Conservation (phyloP, 1,140 invertebrate species). For the Galleria mellonella region DNA sequence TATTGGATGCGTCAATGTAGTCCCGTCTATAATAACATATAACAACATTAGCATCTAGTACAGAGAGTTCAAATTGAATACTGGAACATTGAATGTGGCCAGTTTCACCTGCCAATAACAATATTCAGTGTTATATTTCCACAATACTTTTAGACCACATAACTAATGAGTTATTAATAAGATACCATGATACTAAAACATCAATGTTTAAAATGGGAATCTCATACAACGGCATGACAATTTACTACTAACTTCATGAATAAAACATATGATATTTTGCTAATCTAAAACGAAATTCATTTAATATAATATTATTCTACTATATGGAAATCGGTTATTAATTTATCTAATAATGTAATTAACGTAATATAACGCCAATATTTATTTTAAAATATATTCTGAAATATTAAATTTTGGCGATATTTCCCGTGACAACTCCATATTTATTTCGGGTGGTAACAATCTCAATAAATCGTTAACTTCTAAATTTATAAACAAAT, state of each 20-base stretch:
- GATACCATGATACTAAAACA: constrained; percentile 45
- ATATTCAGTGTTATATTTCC: constrained; percentile 37
- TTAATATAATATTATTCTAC: constrained; percentile 48
- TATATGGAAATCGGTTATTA: constrained; percentile 48
- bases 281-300: constrained; percentile 54
- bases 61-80: not conserved
- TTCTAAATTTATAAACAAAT: constrained; percentile 67
- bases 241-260: constrained; percentile 40
- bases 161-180: constrained; percentile 31
- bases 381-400: constrained; percentile 6
- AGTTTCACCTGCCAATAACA: constrained; percentile 44
- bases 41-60: constrained; percentile 10
- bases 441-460: constrained; percentile 66
- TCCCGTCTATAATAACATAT: constrained; percentile 6
- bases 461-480: constrained; percentile 68
- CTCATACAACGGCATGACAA: constrained; percentile 37
- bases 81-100: constrained; percentile 35
- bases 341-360: constrained; percentile 52
- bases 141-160: constrained; percentile 49
- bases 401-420: constrained; percentile 40
- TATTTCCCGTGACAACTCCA: constrained; percentile 44
- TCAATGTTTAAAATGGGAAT: constrained; percentile 42
- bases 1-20: constrained; percentile 21
- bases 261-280: constrained; percentile 50
- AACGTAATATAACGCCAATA: constrained; percentile 58